Conservation (phyloP, 2,113 vertebrate genomes). For the Paracanthobrama guichenoti region DNA sequence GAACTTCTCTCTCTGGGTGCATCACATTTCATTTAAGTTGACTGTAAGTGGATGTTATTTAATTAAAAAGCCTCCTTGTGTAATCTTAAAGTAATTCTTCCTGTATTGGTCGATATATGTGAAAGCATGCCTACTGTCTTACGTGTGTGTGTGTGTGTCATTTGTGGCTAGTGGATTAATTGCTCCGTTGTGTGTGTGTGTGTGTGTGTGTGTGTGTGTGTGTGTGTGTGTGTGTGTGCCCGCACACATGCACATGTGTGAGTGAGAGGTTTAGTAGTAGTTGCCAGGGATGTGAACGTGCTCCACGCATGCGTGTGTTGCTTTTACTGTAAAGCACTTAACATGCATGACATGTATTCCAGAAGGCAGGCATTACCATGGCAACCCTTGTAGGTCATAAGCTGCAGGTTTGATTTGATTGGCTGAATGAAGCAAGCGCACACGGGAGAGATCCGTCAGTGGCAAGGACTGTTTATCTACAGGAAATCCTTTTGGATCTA, state of each 20-base stretch:
- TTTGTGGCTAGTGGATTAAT: constrained; percentile 31
- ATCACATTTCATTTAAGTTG: background rate
- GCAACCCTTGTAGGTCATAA: constrained; percentile 87
- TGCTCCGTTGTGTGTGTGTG: background rate
- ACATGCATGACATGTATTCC: constrained; percentile 90
- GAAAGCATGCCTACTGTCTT: background rate
- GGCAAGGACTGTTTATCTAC: constrained; percentile 38
- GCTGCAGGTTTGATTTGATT: constrained; percentile 83
- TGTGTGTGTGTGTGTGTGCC: background rate
- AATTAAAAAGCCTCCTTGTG: background rate
- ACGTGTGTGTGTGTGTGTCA: background rate
- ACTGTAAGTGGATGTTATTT: background rate
- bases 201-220: background rate
- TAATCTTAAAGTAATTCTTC: constrained; percentile 5
- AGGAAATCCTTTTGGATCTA: constrained; percentile 29
- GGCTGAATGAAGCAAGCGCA: constrained; percentile 85
- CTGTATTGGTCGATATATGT: constrained; percentile 2
- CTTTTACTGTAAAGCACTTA: constrained; percentile 79
- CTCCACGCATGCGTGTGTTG: constrained; percentile 16
- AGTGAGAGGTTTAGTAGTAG: background rate
- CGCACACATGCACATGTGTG: background rate
- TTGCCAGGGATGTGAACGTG: constrained; percentile 24
- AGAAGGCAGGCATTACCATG: constrained; percentile 89
- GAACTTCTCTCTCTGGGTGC: background rate
- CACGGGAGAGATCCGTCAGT: constrained; percentile 64